These are phyloP conservation scores for Galeruca laticollis DNA, from an alignment of 2,888 invertebrate species.

Conservation along the genomic window DNA sequence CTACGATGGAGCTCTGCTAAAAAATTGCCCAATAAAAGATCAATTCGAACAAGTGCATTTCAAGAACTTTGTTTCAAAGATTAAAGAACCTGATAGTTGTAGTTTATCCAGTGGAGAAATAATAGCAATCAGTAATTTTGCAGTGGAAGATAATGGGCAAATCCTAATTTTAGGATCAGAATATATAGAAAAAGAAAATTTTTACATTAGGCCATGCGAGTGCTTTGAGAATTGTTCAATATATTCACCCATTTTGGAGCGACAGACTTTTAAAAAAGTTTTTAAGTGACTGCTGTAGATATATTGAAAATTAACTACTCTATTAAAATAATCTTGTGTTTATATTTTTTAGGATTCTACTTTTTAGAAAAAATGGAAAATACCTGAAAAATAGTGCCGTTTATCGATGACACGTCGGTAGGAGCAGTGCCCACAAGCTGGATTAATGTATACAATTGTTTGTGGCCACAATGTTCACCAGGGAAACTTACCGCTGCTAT, in stretches of 20 bases:
- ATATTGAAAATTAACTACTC: too few relatives aligned
- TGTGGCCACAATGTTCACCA: neutral
- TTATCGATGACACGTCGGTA: neutral
- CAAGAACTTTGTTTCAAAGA: constrained; percentile 1
- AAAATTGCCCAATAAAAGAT: too few relatives aligned
- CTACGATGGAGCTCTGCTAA: too few relatives aligned
- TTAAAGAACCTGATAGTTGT: neutral
- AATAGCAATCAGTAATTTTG: constrained; percentile 1
- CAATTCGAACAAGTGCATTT: neutral
- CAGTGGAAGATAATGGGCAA: constrained; percentile 1
- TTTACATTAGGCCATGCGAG: too few relatives aligned
- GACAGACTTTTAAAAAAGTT: too few relatives aligned
- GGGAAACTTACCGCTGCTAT: neutral
- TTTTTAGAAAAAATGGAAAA: neutral
- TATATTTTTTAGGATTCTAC: neutral
- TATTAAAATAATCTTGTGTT: too few relatives aligned
- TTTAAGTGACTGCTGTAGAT: too few relatives aligned
- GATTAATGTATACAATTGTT: neutral
- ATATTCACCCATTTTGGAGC: too few relatives aligned
- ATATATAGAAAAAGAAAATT: constrained; percentile 1
- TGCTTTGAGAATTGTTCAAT: neutral
- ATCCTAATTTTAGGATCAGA: constrained; percentile 4
- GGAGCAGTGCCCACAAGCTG: neutral
- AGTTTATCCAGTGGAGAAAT: neutral
- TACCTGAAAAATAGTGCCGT: neutral